Base-by-base conservation (phyloP, 2,797 vertebrate species). In the Tapirus indicus region DNA sequence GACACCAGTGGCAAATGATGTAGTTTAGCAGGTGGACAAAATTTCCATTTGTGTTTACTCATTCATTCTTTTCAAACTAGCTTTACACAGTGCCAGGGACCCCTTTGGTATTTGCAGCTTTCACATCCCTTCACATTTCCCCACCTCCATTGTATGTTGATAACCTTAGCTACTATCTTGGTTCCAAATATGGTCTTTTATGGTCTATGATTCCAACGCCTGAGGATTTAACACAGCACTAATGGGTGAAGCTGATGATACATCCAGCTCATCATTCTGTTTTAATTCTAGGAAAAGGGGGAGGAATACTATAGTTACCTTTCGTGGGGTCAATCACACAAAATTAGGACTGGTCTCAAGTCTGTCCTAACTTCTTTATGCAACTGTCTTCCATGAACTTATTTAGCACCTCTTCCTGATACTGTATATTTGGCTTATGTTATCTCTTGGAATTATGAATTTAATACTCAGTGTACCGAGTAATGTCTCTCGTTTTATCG, bases 31-130 rank as follows among this genome's bases (percentile, higher is more conserved):
- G 72, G 66, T 32, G 58, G 41, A 68, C 14, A 38, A 18, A 92
- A 25, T 32, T 75, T 95, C 25, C 25, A 18, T 62, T 64, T 92
- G 16, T 71, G 72, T 78, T 91, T 47, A 38, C 49, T 77, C 41
- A 69, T 44, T 83, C 84, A 16, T 91, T 71, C 69, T 80, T 78
- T 92, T 79, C 58, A 88, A 94, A 93, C 58, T n/a, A 88, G 58
- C 47, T 78, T 44, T 80, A 11, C 56, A 56, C 32, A 41, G 6
- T 56, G 13, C 29, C 71, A 58, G 62, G 77, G 56, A 83, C 44
- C 21, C 29, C 47, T 56, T 88, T 85, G 64, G 69, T 83, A 75
- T 74, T 78, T 68, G 27, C 54, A 60, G 21, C 29, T 78, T 75
- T 78, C 13, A 47, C 1, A 47, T 56, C 41, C 21, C 29, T 80